Base-by-base conservation (phyloP, 2,888 invertebrate genomes). In the Ormia ochracea region DNA sequence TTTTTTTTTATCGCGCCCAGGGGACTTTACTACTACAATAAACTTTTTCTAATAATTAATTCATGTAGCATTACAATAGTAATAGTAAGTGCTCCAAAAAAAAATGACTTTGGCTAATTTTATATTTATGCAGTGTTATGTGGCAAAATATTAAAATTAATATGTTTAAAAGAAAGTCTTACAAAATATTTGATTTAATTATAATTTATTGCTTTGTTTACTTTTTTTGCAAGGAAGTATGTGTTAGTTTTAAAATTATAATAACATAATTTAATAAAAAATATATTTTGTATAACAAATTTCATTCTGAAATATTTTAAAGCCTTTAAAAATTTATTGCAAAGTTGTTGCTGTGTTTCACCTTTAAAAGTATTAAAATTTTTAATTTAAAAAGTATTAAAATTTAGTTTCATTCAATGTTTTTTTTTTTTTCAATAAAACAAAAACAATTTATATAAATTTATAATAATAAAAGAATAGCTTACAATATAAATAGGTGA, bases 401-500 rank as follows among this genome's bases (percentile, higher is more conserved):
- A 63, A 54, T 45, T 52, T 26, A 50, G 38, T 70, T 58, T 54
- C 68, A 12, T 66, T 48, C 41, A 48, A 6, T 33, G 10, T 54
- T 48, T 41, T 5, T 52, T 59, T 78, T n/a, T n/a, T n/a, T n/a
- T n/a, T n/a, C n/a, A n/a, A n/a, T 66, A 72, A 66, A 63, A 74
- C 12, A 56, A 52, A 74, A 74, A 65, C 28, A 58, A 54, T 65
- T 73, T 65, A n/a, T n/a, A n/a, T n/a, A n/a, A 54, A 63, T 5
- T 43, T 50, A 28, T 38, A 65, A 43, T 41, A 54, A 63, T 43
- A 61, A 61, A 59, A n/a, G 38, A 68, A 48, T 56, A 38, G 45
- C 28, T 70, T 56, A 72, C 12, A 63, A 50, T 23, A 56, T 66
- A 58, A 26, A 36, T 69, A 58, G 36, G 10, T 54, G 28, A 26